Percentiles rank a stretch among this genome's conserved stretches.
phyloP scores from a whole-genome alignment of 2,113 vertebrate species.

The Epinephelus moara region DNA sequence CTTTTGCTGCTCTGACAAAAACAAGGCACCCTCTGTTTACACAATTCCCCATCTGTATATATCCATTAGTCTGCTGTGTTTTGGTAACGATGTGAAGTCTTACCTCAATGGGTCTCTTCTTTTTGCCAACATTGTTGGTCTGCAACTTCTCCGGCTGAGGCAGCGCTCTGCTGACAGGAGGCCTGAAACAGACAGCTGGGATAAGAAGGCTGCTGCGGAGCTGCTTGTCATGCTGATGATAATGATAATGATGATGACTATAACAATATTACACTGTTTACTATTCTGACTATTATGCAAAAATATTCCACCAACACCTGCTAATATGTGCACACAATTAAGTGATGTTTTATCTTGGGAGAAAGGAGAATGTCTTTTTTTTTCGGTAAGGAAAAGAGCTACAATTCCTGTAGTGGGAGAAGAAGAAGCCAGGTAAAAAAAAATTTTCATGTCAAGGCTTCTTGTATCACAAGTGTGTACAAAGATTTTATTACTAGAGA shows the following conservation, averaged over 20 bases:
- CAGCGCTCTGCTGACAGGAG: conserved; percentile 96
- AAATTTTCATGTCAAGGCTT: neutral
- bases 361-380: neutral
- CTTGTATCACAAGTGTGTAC: neutral
- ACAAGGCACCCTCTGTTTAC: neutral
- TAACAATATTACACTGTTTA: neutral
- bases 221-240: conserved; percentile 26
- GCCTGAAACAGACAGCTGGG: conserved; percentile 91
- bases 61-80: neutral
- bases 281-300: neutral
- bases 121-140: conserved; percentile 98
- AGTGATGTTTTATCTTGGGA: neutral
- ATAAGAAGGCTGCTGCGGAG: conserved; percentile 60
- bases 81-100: conserved; percentile 45
- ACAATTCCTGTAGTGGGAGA: neutral
- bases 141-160: conserved; percentile 98
- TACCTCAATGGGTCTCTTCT: conserved; percentile 98
- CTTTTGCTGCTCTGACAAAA: conserved; percentile 4
- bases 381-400: neutral
- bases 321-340: neutral
- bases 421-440: no score
- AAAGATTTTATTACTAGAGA: neutral
- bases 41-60: neutral
- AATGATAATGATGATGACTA: conserved; percentile 16
- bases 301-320: neutral